Evolutionary conservation across 2,888 invertebrate species (phyloP).

Genomic region (Tetropium fuscum): DNA sequence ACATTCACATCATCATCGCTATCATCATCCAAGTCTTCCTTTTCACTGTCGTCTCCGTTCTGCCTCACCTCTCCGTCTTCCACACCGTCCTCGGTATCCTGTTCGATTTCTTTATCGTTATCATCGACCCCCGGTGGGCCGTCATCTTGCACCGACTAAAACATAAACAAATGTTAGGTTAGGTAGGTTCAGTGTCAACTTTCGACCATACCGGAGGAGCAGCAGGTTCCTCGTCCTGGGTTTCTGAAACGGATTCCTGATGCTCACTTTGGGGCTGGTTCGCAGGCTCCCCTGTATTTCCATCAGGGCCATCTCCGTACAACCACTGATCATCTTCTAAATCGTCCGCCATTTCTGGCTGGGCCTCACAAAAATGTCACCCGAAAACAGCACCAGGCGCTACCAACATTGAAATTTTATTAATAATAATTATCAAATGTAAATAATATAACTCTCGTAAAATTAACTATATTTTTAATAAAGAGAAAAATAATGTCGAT

Average conservation of each 20-base stretch:
- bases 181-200: constrained; percentile 1
- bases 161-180: constrained; percentile 37
- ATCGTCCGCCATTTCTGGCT: constrained; percentile 75
- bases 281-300: constrained; percentile 34
- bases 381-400: no score
- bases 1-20: constrained; percentile 91
- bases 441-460: no score
- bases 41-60: constrained; percentile 70
- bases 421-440: no score
- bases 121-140: constrained; percentile 52
- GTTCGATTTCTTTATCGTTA: constrained; percentile 55
- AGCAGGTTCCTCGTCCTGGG: constrained; percentile 30
- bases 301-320: constrained; percentile 83
- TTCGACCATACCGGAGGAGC: constrained; percentile 29
- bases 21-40: constrained; percentile 71
- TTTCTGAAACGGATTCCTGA: constrained; percentile 33
- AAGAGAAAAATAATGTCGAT: no score
- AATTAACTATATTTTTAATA: no score
- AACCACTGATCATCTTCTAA: constrained; percentile 88
- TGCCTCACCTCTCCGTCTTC: constrained; percentile 68
- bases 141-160: constrained; percentile 44
- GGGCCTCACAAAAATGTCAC: neutral
- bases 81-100: constrained; percentile 68
- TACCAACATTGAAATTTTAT: no score
- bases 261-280: constrained; percentile 27